Conservation (phyloP, 2,888 invertebrate species). For the Drosophila paracracens region DNA sequence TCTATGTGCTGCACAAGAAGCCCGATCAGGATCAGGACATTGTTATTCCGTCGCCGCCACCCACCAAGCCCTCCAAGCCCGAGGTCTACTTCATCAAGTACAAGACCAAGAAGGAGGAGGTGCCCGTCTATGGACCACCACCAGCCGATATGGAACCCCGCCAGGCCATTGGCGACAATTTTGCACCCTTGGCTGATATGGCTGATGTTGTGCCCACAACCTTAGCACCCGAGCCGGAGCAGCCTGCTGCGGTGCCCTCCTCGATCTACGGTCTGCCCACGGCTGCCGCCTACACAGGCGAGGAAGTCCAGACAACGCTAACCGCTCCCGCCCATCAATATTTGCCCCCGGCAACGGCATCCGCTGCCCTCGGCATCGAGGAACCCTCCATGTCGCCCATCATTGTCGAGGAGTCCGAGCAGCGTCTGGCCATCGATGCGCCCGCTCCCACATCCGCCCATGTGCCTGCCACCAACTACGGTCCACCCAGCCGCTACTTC, state of each 20-base stretch:
- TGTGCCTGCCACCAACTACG: constrained; percentile 86
- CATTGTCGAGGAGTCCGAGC: constrained; percentile 72
- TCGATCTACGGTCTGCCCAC: constrained; percentile 69
- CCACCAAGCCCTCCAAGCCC: constrained; percentile 93
- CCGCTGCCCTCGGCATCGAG: constrained; percentile 51
- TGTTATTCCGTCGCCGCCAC: constrained; percentile 90
- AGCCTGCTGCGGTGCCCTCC: constrained; percentile 54
- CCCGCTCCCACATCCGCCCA: constrained; percentile 36
- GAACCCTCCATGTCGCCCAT: constrained; percentile 75
- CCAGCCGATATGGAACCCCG: constrained; percentile 72
- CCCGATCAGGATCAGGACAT: constrained; percentile 93
- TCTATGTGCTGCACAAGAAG: constrained; percentile 94
- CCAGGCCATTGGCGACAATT: constrained; percentile 53
- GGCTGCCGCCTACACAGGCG: constrained; percentile 59
- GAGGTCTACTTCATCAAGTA: constrained; percentile 92
- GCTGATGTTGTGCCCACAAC: constrained; percentile 66
- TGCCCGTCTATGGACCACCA: constrained; percentile 82
- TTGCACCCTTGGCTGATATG: constrained; percentile 57
- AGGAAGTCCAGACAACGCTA: constrained; percentile 67
- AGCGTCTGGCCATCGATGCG: constrained; percentile 53
- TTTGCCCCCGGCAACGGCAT: constrained; percentile 69
- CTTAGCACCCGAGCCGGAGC: constrained; percentile 59
- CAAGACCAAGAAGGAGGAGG: constrained; percentile 84
- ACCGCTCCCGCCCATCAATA: constrained; percentile 74
- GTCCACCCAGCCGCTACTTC: constrained; percentile 87